Percentiles rank a stretch among this genome's conserved stretches.
phyloP scores from a whole-genome alignment of 2,797 vertebrate species.

The Ctenopoma kingsleyae region DNA sequence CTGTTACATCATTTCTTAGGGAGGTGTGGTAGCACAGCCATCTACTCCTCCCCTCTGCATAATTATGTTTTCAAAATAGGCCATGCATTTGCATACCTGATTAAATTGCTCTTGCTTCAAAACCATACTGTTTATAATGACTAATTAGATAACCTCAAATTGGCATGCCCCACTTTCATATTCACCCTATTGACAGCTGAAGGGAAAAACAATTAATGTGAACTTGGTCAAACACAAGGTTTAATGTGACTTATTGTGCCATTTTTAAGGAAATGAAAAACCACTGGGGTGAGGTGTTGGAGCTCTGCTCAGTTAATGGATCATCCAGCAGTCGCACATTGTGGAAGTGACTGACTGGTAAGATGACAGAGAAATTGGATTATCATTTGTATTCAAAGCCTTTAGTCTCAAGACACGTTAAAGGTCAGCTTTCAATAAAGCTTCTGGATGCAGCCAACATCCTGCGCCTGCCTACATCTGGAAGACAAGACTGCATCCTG shows the following conservation, averaged over 20 bases:
- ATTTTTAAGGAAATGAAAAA: conserved; percentile 32
- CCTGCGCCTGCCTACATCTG: conserved; percentile 33
- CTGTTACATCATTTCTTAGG: conserved; percentile 57
- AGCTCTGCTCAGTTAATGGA: conserved; percentile 1
- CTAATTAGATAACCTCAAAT: conserved; percentile 66
- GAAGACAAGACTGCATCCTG: conserved; percentile 36
- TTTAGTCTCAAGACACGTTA: conserved; percentile 71
- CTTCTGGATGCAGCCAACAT: conserved; percentile 41
- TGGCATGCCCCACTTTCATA: conserved; percentile 48
- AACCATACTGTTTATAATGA: conserved; percentile 59
- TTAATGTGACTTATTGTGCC: conserved; percentile 20
- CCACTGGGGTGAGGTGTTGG: not conserved
- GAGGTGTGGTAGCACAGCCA: not conserved
- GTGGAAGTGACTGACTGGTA: conserved; percentile 47
- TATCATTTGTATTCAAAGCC: conserved; percentile 80
- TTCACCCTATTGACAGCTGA: conserved; percentile 36
- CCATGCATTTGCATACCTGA: conserved; percentile 74
- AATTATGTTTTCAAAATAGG: conserved; percentile 72
- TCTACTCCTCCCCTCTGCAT: conserved; percentile 40
- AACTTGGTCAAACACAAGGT: conserved; percentile 22
- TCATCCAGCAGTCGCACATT: conserved; percentile 2
- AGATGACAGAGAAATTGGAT: conserved; percentile 53
- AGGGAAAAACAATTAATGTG: conserved; percentile 17
- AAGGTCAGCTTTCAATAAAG: conserved; percentile 80
- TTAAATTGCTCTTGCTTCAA: conserved; percentile 65